These are phyloP conservation scores for Bryconaethiops microstoma DNA, from an alignment of 2,797 vertebrate genomes.

Conservation along the genomic window DNA sequence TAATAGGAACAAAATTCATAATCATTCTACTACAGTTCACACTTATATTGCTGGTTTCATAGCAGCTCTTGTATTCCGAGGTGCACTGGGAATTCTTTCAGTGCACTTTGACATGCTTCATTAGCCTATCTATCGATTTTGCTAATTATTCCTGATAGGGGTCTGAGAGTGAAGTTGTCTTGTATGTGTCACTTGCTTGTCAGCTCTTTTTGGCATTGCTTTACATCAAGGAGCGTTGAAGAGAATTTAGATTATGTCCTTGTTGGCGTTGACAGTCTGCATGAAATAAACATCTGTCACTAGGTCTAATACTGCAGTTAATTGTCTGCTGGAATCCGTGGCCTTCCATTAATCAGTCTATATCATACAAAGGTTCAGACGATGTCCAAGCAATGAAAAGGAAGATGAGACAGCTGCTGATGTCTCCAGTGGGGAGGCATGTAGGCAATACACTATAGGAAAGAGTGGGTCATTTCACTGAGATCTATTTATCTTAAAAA, in stretches of 20 bases:
- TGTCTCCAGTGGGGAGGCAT: background rate
- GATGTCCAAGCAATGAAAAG: constrained; percentile 7
- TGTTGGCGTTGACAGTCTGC: constrained; percentile 19
- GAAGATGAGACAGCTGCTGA: constrained; percentile 11
- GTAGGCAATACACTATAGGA: background rate
- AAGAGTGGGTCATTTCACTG: background rate
- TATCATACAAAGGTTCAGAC: background rate
- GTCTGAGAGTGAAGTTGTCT: background rate
- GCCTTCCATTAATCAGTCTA: constrained; percentile 21
- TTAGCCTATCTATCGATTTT: constrained; percentile 3
- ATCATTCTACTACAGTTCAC: background rate
- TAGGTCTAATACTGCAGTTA: constrained; percentile 45
- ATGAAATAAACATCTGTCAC: constrained; percentile 50
- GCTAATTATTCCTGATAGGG: constrained; percentile 19
- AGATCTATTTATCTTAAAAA: background rate
- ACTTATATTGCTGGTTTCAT: background rate
- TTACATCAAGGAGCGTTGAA: constrained; percentile 2
- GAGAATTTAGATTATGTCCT: constrained; percentile 19
- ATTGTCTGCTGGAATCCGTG: constrained; percentile 40
- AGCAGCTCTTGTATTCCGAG: background rate
- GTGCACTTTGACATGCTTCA: constrained; percentile 7
- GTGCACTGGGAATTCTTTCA: background rate
- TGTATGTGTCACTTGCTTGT: background rate
- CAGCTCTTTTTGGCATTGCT: background rate
- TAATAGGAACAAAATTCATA: too few relatives aligned